Conservation (phyloP, 1,140 invertebrate genomes). For the Drosophila truncata region DNA sequence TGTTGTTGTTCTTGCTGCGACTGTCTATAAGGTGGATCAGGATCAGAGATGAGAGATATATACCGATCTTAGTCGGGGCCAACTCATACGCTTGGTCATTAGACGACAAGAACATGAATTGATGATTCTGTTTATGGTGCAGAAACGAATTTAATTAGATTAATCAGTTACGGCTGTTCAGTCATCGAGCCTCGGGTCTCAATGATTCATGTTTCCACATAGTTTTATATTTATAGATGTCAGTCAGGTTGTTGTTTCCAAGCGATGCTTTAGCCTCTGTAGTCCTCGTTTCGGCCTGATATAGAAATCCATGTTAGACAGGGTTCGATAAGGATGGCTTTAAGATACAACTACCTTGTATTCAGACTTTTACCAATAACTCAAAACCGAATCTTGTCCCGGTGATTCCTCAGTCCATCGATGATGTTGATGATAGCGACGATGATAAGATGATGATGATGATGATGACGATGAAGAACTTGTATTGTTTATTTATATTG, state of each 20-base stretch:
- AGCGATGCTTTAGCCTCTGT: conserved; percentile 24
- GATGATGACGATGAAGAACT: conserved; percentile 49
- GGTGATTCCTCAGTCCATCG: conserved; percentile 11
- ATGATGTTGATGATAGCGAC: conserved; percentile 21
- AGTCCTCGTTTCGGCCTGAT: conserved; percentile 24
- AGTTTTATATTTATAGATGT: conserved; percentile 55
- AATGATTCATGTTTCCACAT: conserved; percentile 51
- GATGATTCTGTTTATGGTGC: conserved; percentile 80
- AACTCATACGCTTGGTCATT: conserved; percentile 48
- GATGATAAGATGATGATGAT: conserved; percentile 20
- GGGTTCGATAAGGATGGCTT: conserved; percentile 23
- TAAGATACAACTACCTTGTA: conserved; percentile 18
- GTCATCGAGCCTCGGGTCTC: conserved; percentile 42
- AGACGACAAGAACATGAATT: conserved; percentile 65
- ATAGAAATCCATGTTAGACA: conserved; percentile 55
- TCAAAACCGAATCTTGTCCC: conserved; percentile 23
- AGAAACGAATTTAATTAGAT: conserved; percentile 81
- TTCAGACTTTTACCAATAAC: conserved; percentile 59
- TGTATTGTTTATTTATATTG: conserved; percentile 76
- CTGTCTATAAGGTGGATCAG: conserved; percentile 49
- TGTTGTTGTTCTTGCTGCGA: conserved; percentile 30
- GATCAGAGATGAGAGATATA: conserved; percentile 32
- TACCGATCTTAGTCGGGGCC: conserved; percentile 20
- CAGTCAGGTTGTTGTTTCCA: conserved; percentile 38
- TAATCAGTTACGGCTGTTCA: conserved; percentile 80